Conservation (phyloP, 2,797 vertebrate species). For the Novumbra hubbsi region DNA sequence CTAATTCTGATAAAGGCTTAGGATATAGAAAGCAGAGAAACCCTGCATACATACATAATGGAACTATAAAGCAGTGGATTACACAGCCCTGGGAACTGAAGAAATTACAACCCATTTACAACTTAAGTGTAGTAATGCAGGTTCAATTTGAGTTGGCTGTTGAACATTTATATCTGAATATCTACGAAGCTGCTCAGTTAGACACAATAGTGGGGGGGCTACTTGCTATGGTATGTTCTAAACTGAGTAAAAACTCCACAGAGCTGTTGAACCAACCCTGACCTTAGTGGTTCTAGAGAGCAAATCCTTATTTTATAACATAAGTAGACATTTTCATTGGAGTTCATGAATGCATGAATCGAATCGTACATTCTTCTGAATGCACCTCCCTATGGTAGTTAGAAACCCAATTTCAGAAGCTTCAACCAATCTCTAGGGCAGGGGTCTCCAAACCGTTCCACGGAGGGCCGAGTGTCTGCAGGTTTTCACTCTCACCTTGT, state of each 20-base stretch:
- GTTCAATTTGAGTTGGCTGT: not conserved
- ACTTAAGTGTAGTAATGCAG: not conserved
- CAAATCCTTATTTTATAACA: not conserved
- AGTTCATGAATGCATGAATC: not conserved
- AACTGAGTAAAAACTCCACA: slow-evolving; percentile 1
- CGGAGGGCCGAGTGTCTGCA: no score
- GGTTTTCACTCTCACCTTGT: no score
- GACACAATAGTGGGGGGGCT: not conserved
- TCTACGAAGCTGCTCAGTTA: not conserved
- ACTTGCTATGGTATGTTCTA: not conserved
- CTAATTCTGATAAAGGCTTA: not conserved
- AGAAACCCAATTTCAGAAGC: not conserved
- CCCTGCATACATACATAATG: not conserved
- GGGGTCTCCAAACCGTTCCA: no score
- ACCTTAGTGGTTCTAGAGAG: not conserved
- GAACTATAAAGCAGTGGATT: not conserved
- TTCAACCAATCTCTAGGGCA: not conserved
- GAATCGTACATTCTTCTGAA: not conserved
- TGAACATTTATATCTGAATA: not conserved
- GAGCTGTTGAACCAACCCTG: not conserved
- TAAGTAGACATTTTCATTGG: not conserved
- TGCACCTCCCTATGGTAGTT: not conserved
- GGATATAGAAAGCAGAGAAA: not conserved
- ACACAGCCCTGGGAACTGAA: not conserved
- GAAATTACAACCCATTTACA: not conserved